Evolutionary conservation across 2,113 vertebrate genomes (phyloP).

Genomic region (Sapayoa aenigma): DNA sequence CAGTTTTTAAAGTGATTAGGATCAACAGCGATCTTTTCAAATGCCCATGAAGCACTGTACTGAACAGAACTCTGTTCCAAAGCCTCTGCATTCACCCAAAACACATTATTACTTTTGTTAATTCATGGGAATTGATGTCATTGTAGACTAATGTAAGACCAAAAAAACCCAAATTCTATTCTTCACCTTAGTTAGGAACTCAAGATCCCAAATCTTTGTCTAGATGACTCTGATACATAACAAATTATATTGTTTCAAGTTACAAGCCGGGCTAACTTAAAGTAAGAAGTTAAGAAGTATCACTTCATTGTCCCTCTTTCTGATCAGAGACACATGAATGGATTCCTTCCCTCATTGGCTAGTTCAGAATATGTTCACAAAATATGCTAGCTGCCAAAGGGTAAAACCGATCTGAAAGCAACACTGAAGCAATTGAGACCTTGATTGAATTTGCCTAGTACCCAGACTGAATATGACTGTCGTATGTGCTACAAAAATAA

Average conservation of each 20-base stretch:
- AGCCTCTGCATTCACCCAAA: background rate
- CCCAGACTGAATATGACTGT: background rate
- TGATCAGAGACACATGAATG: background rate
- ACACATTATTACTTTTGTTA: background rate
- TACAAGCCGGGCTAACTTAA: background rate
- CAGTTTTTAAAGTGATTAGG: background rate
- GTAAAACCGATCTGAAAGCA: background rate
- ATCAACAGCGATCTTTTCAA: accelerated
- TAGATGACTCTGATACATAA: background rate
- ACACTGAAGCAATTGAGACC: background rate
- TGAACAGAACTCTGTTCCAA: background rate
- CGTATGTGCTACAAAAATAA: background rate
- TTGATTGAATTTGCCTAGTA: background rate
- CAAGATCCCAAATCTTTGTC: background rate
- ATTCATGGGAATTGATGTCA: background rate
- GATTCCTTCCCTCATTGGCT: background rate
- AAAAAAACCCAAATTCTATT: background rate
- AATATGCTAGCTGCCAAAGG: background rate
- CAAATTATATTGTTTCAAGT: background rate
- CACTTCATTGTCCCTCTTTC: background rate
- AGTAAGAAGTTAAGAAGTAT: background rate
- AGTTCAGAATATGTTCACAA: background rate
- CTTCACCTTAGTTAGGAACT: background rate
- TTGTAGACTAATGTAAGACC: background rate
- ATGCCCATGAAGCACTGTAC: background rate